These are phyloP conservation scores for Theocolax elegans DNA, from an alignment of 1,140 invertebrate genomes.

Conservation along the genomic window DNA sequence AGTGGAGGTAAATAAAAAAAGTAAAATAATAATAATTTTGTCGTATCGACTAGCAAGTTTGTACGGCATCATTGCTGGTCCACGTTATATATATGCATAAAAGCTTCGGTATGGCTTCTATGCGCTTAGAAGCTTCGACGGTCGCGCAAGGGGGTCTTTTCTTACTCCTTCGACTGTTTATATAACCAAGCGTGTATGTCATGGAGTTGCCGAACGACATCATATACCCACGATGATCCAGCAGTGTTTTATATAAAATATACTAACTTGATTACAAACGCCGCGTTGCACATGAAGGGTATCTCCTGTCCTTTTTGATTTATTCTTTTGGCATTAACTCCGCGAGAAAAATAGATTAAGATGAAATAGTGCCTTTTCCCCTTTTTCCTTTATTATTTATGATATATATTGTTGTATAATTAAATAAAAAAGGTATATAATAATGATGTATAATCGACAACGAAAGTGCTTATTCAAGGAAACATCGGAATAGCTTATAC, in stretches of 20 bases:
- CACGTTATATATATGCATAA: not conserved
- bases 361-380: too few species aligned
- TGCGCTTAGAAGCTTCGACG: not conserved
- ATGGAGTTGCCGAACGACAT: not conserved
- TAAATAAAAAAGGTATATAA: too few species aligned
- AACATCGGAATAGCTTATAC: too few species aligned
- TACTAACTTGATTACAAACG: not conserved
- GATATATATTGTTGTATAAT: too few species aligned
- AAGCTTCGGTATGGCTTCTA: not conserved
- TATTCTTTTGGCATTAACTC: too few species aligned
- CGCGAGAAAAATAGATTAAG: too few species aligned
- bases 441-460: too few species aligned
- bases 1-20: too few species aligned
- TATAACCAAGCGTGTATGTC: not conserved
- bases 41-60: not conserved
- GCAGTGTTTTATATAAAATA: constrained; percentile 4
- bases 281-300: not conserved
- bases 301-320: not conserved
- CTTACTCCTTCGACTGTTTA: not conserved
- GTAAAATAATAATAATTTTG: not conserved
- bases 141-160: not conserved
- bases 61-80: not conserved
- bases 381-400: too few species aligned
- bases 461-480: too few species aligned
- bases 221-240: not conserved